A percentile compares a stretch with the other conserved stretches of the same genome.
phyloP scores from a whole-genome alignment of 2,797 vertebrate species.

The Cryptoblepharus egeriae region DNA sequence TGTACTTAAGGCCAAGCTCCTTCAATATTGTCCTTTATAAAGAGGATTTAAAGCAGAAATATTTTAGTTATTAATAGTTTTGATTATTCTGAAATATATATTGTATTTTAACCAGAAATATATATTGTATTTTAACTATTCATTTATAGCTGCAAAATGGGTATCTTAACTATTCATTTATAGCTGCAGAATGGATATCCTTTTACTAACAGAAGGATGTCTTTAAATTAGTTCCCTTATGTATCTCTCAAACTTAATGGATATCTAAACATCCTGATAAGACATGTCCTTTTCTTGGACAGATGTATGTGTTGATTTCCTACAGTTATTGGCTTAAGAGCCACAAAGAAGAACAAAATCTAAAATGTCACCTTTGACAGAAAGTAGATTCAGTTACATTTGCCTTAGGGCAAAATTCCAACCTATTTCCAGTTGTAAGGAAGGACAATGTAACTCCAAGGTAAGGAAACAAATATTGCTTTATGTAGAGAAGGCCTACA shows the following conservation, averaged over 20 bases:
- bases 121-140: too few relatives aligned
- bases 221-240: not conserved
- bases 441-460: too few relatives aligned
- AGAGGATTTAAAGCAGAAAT: rapidly evolving
- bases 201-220: not conserved
- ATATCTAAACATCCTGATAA: not conserved
- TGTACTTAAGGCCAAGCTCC: not conserved
- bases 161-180: not conserved
- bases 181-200: not conserved
- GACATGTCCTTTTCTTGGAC: not conserved
- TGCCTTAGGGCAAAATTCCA: too few relatives aligned
- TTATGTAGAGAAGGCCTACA: too few relatives aligned
- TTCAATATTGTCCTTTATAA: not conserved
- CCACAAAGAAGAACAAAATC: not conserved
- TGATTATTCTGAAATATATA: not conserved
- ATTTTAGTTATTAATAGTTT: not conserved
- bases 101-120: too few relatives aligned
- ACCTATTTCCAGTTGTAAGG: too few relatives aligned
- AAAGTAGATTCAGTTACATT: not conserved
- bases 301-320: not conserved
- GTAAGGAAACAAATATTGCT: too few relatives aligned
- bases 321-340: not conserved
- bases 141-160: not conserved
- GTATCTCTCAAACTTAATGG: not conserved
- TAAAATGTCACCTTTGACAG: not conserved